Evolutionary conservation across 2,797 vertebrate species (phyloP), one percentile per base, ranked within the genome.

Genomic region (Notamacropus eugenii): DNA sequence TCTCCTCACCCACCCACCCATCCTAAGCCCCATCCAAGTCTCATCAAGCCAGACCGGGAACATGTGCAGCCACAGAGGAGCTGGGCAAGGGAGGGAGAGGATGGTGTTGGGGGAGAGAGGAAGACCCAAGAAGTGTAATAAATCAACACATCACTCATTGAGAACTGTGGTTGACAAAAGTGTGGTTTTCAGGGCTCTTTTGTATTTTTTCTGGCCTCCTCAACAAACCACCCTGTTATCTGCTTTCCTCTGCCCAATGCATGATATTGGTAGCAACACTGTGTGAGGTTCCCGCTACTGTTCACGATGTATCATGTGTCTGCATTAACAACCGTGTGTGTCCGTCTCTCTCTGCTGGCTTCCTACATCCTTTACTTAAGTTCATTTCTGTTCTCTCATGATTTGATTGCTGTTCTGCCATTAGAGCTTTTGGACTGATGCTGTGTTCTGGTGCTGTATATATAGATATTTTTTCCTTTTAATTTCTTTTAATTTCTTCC

Each of bases 391-490:
- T 97, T 98, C 94, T 97, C 98, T 98, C 98, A 97, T 98, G 90
- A 96, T 98, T 98, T 98, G 97, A 98, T 95, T 97, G 97, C 98
- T 98, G 97, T 95, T 98, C 98, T 98, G 96, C 96, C 99, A 98
- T 98, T 98, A 92, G 95, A 98, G 97, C 98, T 98, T 98, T 98
- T 98, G 98, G 98, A 98, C 95, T 98, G 97, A 98, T 98, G 98
- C 98, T 99, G 98, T 99, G 98, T 98, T 98, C 97, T 98, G 98
- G 98, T 99, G 98, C 97, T 97, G 98, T 98, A 98, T 98, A 97
- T 98, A 98, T 98, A 97, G 97, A 90, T 97, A 98, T 98, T 97
- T 96, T 97, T 96, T 97, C 98, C 98, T 98, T 98, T 97, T 97
- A 98, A 98, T 98, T 98, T 97, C 96, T 97, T 98, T 98, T 97